Base-by-base conservation (phyloP, 2,113 vertebrate genomes). In the Zeus faber region DNA sequence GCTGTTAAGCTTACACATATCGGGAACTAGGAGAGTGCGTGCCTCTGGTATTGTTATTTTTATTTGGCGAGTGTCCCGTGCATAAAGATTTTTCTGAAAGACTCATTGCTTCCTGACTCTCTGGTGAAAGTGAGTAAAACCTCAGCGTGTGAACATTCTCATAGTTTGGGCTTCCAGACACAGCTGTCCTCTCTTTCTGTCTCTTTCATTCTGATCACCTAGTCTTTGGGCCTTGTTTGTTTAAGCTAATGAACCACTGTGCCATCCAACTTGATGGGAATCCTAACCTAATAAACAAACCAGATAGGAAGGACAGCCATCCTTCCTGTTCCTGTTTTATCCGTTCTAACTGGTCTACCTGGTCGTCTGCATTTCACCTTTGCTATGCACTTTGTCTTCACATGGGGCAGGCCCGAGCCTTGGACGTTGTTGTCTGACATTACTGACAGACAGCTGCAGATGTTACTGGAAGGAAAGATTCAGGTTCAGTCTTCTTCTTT, bases 311-410 rank as follows among this genome's bases (percentile, higher is more conserved):
- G 55, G 27, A 40, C 26, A 0, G 2, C 51, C 54, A 25, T 61
- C 48, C 55, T 67, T 70, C 55, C 51, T 55, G 14, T 72, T 64
- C 54, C 40, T 1, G 49, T 57, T 26, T 20, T n/a, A 14, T 67
- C 51, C 40, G 6, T 47, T 14, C 22, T 50, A 37, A 51, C 46
- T 49, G 49, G 21, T 10, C 23, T 37, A 41, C 31, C n/a, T n/a
- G n/a, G 43, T 0, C 39, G 37, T 31, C 26, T 41, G 3, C 39
- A n/a, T 40, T 33, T 49, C 35, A 31, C 60, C 13, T 11, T 37
- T 35, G 48, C 9, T 31, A 14, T 47, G 23, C 4, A 41, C 44
- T 65, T 44, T 51, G 49, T 56, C 41, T 48, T 37, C 5, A 46
- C 14, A 6, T 18, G 3, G 35, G 22, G 50, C 39, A 14, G 29